Evolutionary conservation across 2,797 vertebrate species (phyloP).

Genomic region (Halcyon smyrnensis): DNA sequence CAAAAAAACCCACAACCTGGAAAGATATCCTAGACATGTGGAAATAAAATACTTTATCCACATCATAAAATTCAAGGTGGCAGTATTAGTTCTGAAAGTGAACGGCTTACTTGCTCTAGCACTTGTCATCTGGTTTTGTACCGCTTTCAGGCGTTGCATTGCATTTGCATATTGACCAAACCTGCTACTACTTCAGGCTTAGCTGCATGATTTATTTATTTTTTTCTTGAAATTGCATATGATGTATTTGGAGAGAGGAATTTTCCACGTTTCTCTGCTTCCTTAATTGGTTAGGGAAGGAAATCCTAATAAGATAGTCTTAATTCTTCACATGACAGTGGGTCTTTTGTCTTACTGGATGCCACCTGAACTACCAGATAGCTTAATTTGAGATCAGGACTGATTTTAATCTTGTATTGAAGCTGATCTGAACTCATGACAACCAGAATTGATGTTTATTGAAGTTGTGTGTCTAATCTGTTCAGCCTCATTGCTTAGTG

Average conservation of each 20-base stretch:
- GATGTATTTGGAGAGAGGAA: not conserved
- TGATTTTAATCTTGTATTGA: not conserved
- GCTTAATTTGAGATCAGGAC: not conserved
- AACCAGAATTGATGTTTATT: not conserved
- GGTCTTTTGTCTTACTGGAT: not conserved
- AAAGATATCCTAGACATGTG: not conserved
- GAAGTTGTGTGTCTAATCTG: not conserved
- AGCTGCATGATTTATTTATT: not conserved
- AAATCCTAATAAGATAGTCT: not conserved
- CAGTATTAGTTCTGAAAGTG: not conserved
- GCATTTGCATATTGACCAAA: not conserved
- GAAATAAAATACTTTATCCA: not conserved
- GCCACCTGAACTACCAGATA: not conserved
- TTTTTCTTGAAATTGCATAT: not conserved
- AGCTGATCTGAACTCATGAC: not conserved
- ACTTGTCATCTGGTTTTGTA: not conserved
- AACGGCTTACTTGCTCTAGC: not conserved
- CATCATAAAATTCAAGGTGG: not conserved
- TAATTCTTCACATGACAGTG: not conserved
- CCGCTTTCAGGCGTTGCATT: not conserved
- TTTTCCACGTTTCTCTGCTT: not conserved
- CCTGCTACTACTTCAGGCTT: not conserved
- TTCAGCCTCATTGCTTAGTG: not conserved
- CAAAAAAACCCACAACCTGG: not conserved
- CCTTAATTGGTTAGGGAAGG: not conserved